phyloP scores from a whole-genome alignment of 2,888 invertebrate genomes.

The Cantharis rustica region DNA sequence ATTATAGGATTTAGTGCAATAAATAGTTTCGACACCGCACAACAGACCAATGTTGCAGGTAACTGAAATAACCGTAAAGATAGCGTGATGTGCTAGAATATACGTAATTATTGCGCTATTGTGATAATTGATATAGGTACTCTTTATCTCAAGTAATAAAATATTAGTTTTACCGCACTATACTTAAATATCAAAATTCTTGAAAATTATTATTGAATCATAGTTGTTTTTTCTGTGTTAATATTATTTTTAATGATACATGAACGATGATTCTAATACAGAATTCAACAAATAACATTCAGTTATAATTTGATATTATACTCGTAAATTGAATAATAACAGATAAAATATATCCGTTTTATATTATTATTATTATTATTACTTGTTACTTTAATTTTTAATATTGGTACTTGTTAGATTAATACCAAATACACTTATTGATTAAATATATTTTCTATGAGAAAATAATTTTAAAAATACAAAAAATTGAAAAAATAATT shows the following conservation, averaged over 20 bases:
- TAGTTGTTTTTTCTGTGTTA: not conserved
- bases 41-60: slow-evolving; percentile 30
- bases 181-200: slow-evolving; percentile 17
- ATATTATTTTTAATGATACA: not conserved
- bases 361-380: not conserved
- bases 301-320: not conserved
- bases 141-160: slow-evolving; percentile 29
- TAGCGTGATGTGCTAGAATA: slow-evolving; percentile 30
- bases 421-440: not conserved
- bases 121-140: slow-evolving; percentile 34
- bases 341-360: not conserved
- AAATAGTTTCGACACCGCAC: slow-evolving; percentile 37
- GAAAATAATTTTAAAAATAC: not conserved
- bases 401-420: not conserved
- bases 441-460: not conserved
- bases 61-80: slow-evolving; percentile 26
- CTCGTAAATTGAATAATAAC: not conserved
- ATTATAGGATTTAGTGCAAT: slow-evolving; percentile 37
- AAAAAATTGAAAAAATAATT: not conserved
- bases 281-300: not conserved
- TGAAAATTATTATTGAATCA: slow-evolving; percentile 17
- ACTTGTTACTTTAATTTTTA: not conserved
- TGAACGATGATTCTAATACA: not conserved
- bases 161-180: slow-evolving; percentile 26
- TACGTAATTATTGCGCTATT: slow-evolving; percentile 32